phyloP scores from a whole-genome alignment of 1,140 invertebrate genomes.

The Melitaea cinxia region DNA sequence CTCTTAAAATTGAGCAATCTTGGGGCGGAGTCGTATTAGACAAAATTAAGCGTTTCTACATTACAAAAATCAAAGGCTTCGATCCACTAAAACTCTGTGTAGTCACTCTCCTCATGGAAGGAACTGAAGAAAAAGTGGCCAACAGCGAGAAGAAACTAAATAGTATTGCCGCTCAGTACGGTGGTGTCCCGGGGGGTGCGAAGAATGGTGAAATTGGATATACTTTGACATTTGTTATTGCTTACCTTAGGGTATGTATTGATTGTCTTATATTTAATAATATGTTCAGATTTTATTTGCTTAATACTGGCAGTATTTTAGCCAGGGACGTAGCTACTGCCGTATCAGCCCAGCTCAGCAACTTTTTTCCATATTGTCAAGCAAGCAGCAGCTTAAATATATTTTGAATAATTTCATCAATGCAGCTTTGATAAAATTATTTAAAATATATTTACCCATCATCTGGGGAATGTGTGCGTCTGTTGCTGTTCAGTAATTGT shows the following conservation, averaged over 20 bases:
- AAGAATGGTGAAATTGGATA: constrained; percentile 97
- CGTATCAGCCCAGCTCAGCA: too few relatives aligned
- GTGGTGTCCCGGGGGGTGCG: constrained; percentile 94
- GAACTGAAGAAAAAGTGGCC: constrained; percentile 86
- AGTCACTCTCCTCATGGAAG: constrained; percentile 97
- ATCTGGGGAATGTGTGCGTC: too few relatives aligned
- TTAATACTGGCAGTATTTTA: too few relatives aligned
- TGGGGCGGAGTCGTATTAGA: constrained; percentile 90
- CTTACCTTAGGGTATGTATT: constrained; percentile 93
- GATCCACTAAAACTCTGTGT: constrained; percentile 92
- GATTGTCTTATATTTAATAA: too few relatives aligned
- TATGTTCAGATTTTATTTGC: too few relatives aligned
- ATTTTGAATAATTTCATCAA: too few relatives aligned
- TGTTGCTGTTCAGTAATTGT: too few relatives aligned
- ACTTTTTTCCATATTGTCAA: too few relatives aligned
- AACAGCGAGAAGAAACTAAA: constrained; percentile 91
- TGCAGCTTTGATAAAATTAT: too few relatives aligned
- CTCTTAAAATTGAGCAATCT: constrained; percentile 89
- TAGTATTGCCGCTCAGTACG: constrained; percentile 87
- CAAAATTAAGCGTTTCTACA: constrained; percentile 92
- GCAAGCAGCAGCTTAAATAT: too few relatives aligned
- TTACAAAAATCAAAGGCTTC: constrained; percentile 95
- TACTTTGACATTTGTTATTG: constrained; percentile 98
- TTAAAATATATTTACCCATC: too few relatives aligned
- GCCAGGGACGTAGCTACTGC: too few relatives aligned